phyloP scores from a whole-genome alignment of 53 echinoderm and acorn worm species.

The Paelopatides confundens region DNA sequence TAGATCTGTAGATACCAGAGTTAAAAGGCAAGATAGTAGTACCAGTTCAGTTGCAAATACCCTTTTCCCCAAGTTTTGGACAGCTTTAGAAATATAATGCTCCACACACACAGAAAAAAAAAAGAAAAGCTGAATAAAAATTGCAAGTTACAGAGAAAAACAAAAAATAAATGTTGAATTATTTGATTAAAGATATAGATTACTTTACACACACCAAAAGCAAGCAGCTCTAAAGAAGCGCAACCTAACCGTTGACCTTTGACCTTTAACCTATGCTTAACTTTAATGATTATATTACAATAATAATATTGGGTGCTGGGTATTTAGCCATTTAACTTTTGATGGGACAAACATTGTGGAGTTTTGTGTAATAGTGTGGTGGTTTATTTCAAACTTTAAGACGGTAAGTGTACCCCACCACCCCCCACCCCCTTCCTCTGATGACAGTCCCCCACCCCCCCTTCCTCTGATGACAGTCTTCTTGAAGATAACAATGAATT shows the following conservation, averaged over 20 bases:
- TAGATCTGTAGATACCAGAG: slow-evolving; percentile 38
- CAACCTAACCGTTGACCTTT: too few species aligned
- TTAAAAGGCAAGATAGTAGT: slow-evolving; percentile 27
- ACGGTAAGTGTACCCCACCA: too few species aligned
- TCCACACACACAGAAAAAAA: not conserved
- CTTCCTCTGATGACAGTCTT: too few species aligned
- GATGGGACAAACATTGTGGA: too few species aligned
- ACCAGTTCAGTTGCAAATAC: slow-evolving; percentile 2
- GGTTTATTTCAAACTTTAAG: too few species aligned
- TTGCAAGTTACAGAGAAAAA: not conserved
- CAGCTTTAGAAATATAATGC: not conserved
- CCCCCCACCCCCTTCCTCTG: too few species aligned
- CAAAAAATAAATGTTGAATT: not conserved
- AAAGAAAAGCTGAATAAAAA: not conserved
- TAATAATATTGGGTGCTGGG: too few species aligned
- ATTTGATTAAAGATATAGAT: not conserved
- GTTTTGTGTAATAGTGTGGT: too few species aligned
- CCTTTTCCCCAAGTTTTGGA: not conserved
- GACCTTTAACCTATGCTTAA: not conserved
- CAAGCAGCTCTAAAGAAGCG: not conserved
- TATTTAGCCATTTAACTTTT: too few species aligned
- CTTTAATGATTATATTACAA: not conserved
- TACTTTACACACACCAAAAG: slow-evolving; percentile 2
- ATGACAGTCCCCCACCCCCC: too few species aligned
- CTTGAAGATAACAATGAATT: too few species aligned